Evolutionary conservation across 2,888 invertebrate species (phyloP), one percentile per base, ranked within the genome.

Genomic region (Tanytarsus gracilentus): DNA sequence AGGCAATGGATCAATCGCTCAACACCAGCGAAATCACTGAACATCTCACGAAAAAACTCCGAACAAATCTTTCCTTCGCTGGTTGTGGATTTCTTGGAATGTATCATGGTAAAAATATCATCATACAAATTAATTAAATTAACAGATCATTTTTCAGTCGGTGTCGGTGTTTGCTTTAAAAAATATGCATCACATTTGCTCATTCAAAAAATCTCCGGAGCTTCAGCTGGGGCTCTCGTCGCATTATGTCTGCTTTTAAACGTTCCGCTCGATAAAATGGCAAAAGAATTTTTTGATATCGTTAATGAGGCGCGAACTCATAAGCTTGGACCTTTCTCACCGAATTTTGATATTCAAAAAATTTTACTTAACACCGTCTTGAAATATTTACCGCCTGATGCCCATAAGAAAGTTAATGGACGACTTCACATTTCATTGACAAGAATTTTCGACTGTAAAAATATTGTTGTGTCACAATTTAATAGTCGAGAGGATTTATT

Each of bases 41-140:
- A n/a, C n/a, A n/a, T n/a, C n/a, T n/a, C n/a, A n/a, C n/a, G n/a
- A 44, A 44, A 44, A 44, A 18, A 18, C 21, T 18, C 1, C 18
- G 23, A 8, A 21, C 11, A 2, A 92, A 93, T 84, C 78, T 99
- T 69, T 97, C 97, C 65, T 98, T 99, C 73, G 95, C 98, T 73
- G 99, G 99, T 66, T 99, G 99, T 77, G 99, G 99, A 66, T 99
- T 99, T 76, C 80, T 99, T 67, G 98, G 99, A 68, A 94, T 99
- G 69, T 99, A 99, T 76, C 98, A 99, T 77, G 92, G 55, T 55
- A 36, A 55, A 11, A n/a, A n/a, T 25, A 26, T 4, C 29, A 33
- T 4, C 9, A n/a, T 33, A 11, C n/a, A 3, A 33, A 33, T 3
- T 49, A 36, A 7, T 36, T 36, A 8, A 8, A 33, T 14, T 2